Evolutionary conservation across 2,888 invertebrate genomes (phyloP).

Genomic region (Cosmia pyralina): DNA sequence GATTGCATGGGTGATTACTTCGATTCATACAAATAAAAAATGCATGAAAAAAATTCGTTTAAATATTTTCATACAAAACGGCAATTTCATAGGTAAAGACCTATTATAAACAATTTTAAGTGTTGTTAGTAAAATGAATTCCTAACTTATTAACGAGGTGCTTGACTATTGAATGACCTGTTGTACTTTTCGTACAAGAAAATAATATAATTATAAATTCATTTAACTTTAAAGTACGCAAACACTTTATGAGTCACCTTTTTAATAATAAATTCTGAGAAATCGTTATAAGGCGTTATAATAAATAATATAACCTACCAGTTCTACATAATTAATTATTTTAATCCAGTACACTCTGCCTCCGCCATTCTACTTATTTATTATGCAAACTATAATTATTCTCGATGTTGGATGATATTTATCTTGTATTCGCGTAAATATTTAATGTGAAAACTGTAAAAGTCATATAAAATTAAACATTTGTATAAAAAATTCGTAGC

Average conservation of each 20-base stretch:
- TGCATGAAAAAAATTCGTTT: too few species aligned
- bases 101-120: neutral
- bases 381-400: neutral
- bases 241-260: conserved; percentile 12
- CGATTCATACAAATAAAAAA: too few species aligned
- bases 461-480: neutral
- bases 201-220: conserved; percentile 5
- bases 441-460: neutral
- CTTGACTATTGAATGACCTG: neutral
- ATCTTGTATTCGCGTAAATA: neutral
- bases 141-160: conserved; percentile 29
- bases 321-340: neutral
- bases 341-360: neutral
- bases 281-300: neutral
- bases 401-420: too few species aligned
- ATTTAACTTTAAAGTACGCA: conserved; percentile 2
- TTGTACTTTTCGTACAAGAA: conserved; percentile 2
- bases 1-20: too few species aligned
- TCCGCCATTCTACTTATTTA: neutral
- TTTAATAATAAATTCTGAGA: neutral
- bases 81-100: too few species aligned
- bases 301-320: neutral
- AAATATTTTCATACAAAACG: too few species aligned
- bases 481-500: neutral
- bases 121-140: conserved; percentile 9